Evolutionary conservation across 1,140 invertebrate genomes (phyloP), one percentile per base, ranked within the genome.

Genomic region (Plectrocnemia conspersa): DNA sequence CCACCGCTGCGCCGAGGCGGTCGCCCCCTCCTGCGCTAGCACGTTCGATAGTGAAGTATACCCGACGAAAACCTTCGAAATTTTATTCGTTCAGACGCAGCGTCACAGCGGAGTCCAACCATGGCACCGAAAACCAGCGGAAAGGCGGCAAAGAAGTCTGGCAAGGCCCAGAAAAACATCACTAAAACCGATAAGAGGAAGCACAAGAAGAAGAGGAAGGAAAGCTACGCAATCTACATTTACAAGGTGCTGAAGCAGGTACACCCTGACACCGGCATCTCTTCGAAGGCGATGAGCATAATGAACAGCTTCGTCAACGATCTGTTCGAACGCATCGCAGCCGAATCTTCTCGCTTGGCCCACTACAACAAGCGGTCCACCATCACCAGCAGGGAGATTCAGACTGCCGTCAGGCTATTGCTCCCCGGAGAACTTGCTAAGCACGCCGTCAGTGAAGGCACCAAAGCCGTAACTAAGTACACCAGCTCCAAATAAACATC

Each of bases 321-420:
- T 62, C 73, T 79, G 56, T 71, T 82, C 56, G 79, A 82, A 54
- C 73, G 77, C 40, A 82, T 85, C 36, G 81, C 82, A 4, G 69
- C 70, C 2, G 82, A 85, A 63, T n/a, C 44, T 13, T 84, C 81
- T 10, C 77, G 81, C 61, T 64, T 88, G 53, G 78, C 82, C 6
- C 82, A 86, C 58, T 85, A 85, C 72, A 87, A 84, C 70, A 86
- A 86, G 66, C 67, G 78, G 1, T 79, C 78, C 3, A 80, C 77
- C 9, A 79, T 80, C 53, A 79, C 75, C 7, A 72, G 69, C 52
- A 69, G 75, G 49, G 75, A 79, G 64, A 74, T 79, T 29, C 75
- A 79, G 66, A 79, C 77, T 1, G 73, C 73, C 52, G 72, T 79
- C 47, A 63, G 79, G 56, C 72, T 80, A 0, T 55, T 81, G 19